Percentiles rank a stretch among this genome's conserved stretches.
Conservation (phyloP, 2,113 vertebrate species). For the Zosterops lateralis region DNA sequence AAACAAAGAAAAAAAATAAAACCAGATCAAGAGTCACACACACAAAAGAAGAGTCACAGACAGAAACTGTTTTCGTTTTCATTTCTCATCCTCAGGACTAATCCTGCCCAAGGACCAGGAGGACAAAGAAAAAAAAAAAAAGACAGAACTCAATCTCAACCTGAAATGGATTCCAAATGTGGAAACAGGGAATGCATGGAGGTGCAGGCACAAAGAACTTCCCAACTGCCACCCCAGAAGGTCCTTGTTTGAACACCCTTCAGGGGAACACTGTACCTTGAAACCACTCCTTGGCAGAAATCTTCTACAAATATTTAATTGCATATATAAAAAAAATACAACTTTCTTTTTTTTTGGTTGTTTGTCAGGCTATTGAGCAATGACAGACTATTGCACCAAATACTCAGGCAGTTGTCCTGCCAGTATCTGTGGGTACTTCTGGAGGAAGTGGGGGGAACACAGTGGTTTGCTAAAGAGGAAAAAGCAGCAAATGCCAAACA, state of each 20-base stretch:
- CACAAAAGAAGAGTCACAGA: neutral
- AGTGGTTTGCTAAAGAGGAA: neutral
- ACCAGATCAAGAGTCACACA: neutral
- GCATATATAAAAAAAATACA: neutral
- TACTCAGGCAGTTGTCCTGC: neutral
- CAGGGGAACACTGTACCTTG: neutral
- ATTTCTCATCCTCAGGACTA: neutral
- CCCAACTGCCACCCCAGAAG: neutral
- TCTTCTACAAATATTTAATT: neutral
- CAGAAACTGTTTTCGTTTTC: neutral
- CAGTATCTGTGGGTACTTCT: neutral
- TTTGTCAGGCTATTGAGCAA: neutral
- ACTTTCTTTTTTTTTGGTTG: neutral
- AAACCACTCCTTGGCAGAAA: neutral
- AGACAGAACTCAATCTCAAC: neutral
- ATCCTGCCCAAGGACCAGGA: neutral
- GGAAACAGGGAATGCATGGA: rapidly evolving
- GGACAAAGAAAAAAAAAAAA: neutral
- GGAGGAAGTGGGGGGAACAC: conserved; percentile 14
- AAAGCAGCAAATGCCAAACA: neutral
- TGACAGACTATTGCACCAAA: neutral
- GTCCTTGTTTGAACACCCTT: neutral
- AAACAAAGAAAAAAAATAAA: neutral
- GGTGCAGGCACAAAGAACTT: neutral
- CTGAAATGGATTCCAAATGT: neutral